Base-by-base conservation (phyloP, 2,797 vertebrate species). In the Leptoclinus maculatus region DNA sequence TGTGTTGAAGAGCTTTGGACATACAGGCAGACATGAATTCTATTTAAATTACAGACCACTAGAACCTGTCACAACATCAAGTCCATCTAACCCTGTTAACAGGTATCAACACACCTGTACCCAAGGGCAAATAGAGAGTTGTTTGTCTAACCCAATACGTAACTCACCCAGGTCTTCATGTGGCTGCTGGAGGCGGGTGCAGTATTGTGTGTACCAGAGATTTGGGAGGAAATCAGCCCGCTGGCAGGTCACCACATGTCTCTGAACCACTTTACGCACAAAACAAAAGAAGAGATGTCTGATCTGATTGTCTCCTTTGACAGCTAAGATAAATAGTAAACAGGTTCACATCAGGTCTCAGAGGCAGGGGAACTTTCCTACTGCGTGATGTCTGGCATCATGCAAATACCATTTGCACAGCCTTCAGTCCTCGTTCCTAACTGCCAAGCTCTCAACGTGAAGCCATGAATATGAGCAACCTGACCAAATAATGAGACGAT, bases 161-260 rank as follows among this genome's bases (percentile, higher is more conserved):
- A 74, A 47, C 65, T 53, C 17, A 41, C 14, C 54, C 56, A 38
- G 57, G 34, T 12, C 25, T 71, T 41, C 25, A 39, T 54, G 25
- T 21, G 23, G 21, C 43, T 25, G 63, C 47, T 39, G 16, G 25
- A 39, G 66, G 36, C 2, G 3, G 43, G 4, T 69, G 11, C 27
- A 41, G 66, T 47, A 27, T 41, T 59, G 38, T 60, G 39, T 64
- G 34, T 39, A 8, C 5, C 29, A 16, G 27, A 71, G 32, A 41
- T 59, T 3, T 38, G 19, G 2, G 7, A 32, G 16, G 36, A 2
- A 2, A 64, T 59, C 36, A 41, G 6, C 47, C 4, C 2, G 4
- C 53, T 27, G 27, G 12, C 66, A 43, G 41, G 79, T 81, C 7
- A 27, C 56, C 6, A 27, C 79, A 34, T 12, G 74, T 38, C 63